Conservation (phyloP, 2,113 vertebrate genomes). For the Microtus montanus region DNA sequence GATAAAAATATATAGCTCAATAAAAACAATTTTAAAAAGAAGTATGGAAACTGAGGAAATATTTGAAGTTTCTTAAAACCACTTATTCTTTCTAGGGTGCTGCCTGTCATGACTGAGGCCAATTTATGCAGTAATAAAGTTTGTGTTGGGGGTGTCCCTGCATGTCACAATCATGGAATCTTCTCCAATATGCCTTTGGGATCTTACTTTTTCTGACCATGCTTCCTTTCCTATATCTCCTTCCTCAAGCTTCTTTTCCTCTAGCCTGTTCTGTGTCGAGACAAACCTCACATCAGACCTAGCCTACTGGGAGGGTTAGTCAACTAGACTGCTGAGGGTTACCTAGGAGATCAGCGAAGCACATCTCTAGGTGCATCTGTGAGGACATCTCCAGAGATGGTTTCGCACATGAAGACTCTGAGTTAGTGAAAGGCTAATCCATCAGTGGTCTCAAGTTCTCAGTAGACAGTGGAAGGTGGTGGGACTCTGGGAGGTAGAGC, state of each 20-base stretch:
- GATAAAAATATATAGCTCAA: no score
- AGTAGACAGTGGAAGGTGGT: neutral
- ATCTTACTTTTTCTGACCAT: neutral
- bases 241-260: neutral
- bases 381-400: neutral
- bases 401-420: neutral
- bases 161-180: neutral
- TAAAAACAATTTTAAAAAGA: no score
- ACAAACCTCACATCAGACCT: neutral
- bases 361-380: neutral
- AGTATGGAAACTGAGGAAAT: neutral
- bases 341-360: neutral
- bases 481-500: neutral
- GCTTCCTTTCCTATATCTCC: neutral
- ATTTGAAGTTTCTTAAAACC: neutral
- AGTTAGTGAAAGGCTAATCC: neutral
- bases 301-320: neutral
- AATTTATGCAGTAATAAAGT: neutral
- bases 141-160: neutral
- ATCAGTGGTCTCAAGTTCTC: neutral
- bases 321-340: neutral
- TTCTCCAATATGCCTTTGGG: neutral
- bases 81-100: neutral
- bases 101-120: neutral
- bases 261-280: neutral